phyloP scores from a whole-genome alignment of 1,140 invertebrate species.

The Bombus difficillimus region DNA sequence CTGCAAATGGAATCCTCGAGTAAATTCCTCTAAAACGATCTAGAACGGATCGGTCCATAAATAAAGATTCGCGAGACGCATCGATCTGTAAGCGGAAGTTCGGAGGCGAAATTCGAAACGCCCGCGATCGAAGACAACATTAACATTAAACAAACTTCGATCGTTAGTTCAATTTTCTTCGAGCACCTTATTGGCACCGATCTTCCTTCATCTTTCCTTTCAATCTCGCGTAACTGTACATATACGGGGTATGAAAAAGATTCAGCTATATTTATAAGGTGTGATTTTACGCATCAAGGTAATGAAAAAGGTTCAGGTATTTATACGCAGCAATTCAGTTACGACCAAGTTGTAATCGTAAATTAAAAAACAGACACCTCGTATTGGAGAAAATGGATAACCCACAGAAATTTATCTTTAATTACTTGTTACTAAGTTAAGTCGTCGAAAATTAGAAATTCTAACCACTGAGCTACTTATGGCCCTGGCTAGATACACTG shows the following conservation, averaged over 20 bases:
- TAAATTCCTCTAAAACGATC: not conserved
- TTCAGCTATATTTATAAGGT: no score
- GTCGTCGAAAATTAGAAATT: no score
- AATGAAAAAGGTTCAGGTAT: no score
- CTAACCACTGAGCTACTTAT: no score
- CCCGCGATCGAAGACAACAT: constrained; percentile 65
- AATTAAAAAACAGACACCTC: no score
- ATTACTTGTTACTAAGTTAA: no score
- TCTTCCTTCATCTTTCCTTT: constrained; percentile 61
- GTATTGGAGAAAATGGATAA: no score
- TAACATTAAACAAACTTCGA: constrained; percentile 39
- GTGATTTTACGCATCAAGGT: no score
- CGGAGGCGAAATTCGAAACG: constrained; percentile 53
- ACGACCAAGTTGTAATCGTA: no score
- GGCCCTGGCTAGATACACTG: no score
- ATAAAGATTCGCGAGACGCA: not conserved
- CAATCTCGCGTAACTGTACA: constrained; percentile 8
- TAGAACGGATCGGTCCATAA: constrained; percentile 15
- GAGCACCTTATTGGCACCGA: constrained; percentile 76
- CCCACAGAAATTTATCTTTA: no score
- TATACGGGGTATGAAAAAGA: not conserved
- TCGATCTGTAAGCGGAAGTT: constrained; percentile 65
- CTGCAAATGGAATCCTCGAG: constrained; percentile 15
- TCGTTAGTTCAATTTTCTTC: constrained; percentile 61
- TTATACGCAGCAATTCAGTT: no score